Conservation (phyloP, 2,888 invertebrate species). For the Drosophila fulvimacula region DNA sequence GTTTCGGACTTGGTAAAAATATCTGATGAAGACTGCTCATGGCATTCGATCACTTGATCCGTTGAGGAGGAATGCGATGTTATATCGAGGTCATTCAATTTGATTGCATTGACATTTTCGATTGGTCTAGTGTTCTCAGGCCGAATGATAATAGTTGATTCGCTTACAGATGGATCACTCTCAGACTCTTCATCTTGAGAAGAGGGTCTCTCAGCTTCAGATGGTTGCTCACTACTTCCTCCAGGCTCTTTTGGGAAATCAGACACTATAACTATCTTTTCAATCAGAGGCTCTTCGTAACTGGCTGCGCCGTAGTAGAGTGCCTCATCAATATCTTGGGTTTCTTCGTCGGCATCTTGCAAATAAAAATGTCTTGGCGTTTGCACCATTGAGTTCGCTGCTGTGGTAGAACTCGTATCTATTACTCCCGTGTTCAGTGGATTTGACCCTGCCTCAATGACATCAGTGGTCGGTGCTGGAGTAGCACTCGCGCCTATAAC, state of each 20-base stretch:
- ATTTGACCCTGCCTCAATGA: background rate
- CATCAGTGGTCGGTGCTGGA: background rate
- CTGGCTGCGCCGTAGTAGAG: background rate
- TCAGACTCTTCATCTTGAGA: background rate
- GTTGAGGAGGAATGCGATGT: background rate
- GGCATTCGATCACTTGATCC: background rate
- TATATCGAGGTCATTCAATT: too few relatives aligned
- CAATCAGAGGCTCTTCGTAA: background rate
- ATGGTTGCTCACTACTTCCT: background rate
- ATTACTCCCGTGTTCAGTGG: background rate
- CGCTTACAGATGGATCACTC: background rate
- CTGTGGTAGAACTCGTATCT: background rate
- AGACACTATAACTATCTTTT: background rate
- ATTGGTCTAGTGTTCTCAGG: background rate
- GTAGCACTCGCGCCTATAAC: background rate
- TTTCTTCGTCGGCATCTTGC: background rate
- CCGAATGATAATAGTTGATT: background rate
- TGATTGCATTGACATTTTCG: background rate
- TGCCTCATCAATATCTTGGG: background rate
- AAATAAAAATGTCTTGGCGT: background rate
- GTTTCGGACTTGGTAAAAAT: background rate
- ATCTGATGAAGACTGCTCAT: background rate
- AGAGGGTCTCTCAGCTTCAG: background rate
- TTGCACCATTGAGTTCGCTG: background rate
- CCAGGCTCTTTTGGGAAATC: background rate